Base-by-base conservation (phyloP, 2,113 vertebrate genomes). In the Chitala chitala region DNA sequence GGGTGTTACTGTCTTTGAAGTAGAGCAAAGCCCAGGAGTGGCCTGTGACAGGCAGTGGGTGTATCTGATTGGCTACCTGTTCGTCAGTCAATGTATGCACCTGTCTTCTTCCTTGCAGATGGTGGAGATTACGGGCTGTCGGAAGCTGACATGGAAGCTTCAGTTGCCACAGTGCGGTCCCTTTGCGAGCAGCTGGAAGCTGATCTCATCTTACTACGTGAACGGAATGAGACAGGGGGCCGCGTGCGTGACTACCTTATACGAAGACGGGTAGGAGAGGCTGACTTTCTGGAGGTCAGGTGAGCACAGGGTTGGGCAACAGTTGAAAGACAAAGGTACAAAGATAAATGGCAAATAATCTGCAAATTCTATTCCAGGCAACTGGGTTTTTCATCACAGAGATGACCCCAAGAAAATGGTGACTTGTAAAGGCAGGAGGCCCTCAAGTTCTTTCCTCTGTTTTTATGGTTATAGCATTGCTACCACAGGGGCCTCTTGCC, bases 231-330 rank as follows among this genome's bases (percentile, higher is more conserved):
- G 84, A 90, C 91, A 0, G 94, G 95, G 0, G 97, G 97, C 44
- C 91, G 91, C 31, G 96, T 98, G 31, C 92, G 92, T 0, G 96
- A 99, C 86, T 99, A 95, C 86, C 87, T 99, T 0, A 94, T 99
- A 75, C 93, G 97, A 76, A 92, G 96, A 46, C 88, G 94, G 10
- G 96, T 99, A 29, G 96, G 95, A 64, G 96, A 99, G 87, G 94
- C 95, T 75, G 97, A 99, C 89, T 99, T 99, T 90, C 88, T 99
- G 88, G 97, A 99, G 88, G 96, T 99, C 92, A 93, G 97, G 97
- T 99, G 85, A 93, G 90, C 12, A 53, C 26, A 15, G 36, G 36
- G 13, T 33, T 6, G 20, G 59, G 56, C 5, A 29, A 7, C 20
- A 20, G 12, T 51, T 51, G 12, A 51, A 10, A 15, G 48, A 51